Evolutionary conservation across 2,888 invertebrate genomes (phyloP), one percentile per base, ranked within the genome.

Genomic region (Salpingus planirostris): DNA sequence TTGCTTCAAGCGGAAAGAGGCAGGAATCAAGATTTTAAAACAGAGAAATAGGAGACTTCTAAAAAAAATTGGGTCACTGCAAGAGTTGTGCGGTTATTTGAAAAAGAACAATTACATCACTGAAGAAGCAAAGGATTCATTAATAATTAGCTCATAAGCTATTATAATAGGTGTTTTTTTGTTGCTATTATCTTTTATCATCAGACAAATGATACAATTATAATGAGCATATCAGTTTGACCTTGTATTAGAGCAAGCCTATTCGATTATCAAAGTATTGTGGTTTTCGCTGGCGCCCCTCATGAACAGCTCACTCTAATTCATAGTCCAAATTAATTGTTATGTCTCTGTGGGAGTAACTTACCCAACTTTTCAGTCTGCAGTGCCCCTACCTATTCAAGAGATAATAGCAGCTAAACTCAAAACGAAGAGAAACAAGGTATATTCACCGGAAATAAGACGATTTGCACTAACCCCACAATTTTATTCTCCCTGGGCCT

Each of bases 111-210:
- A 25, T n/a, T 15, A 32, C 10, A 31, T 39, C 12, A 24, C 39
- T 15, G 39, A 39, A 36, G 30, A 39, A 27, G 35, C 36, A 24
- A 26, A 27, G 24, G 18, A 18, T n/a, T n/a, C n/a, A n/a, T n/a
- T n/a, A n/a, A n/a, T n/a, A n/a, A n/a, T n/a, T n/a, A n/a, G n/a
- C n/a, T n/a, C n/a, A n/a, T n/a, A n/a, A n/a, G n/a, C n/a, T n/a
- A n/a, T n/a, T n/a, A n/a, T n/a, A n/a, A n/a, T n/a, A n/a, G n/a
- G n/a, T 18, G 18, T 18, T 18, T 6, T 18, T 18, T 18, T n/a
- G n/a, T n/a, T n/a, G n/a, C n/a, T n/a, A n/a, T n/a, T n/a, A n/a
- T n/a, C n/a, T n/a, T n/a, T n/a, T n/a, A n/a, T n/a, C n/a, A n/a
- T n/a, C n/a, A n/a, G n/a, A n/a, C n/a, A n/a, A n/a, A n/a, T n/a